A percentile compares a stretch with the other conserved stretches of the same genome.
Evolutionary conservation across 2,113 vertebrate species (phyloP).

Genomic region (Prolemur simus): DNA sequence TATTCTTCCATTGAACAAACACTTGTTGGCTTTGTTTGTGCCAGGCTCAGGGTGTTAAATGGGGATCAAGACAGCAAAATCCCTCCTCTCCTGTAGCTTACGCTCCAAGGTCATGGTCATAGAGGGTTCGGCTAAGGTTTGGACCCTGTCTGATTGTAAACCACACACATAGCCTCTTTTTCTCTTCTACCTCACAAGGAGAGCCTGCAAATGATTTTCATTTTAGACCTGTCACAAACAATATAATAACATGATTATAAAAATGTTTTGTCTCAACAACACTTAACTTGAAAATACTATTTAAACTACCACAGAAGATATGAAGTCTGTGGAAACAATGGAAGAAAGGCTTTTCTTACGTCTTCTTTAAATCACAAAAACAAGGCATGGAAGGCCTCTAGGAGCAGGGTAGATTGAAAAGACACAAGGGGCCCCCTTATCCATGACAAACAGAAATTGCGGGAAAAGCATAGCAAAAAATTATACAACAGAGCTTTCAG

Average conservation of each 20-base stretch:
- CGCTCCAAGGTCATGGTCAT: not conserved
- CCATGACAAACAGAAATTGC: not conserved
- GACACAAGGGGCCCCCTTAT: not conserved
- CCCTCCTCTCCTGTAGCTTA: accelerated
- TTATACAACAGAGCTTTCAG: not conserved
- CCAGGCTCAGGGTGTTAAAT: not conserved
- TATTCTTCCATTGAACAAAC: not conserved
- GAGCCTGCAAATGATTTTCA: not conserved
- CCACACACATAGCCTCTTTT: not conserved
- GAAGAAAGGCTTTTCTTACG: not conserved
- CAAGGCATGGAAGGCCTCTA: not conserved
- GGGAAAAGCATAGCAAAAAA: not conserved
- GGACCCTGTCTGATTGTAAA: not conserved
- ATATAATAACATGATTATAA: not conserved
- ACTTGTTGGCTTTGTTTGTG: not conserved
- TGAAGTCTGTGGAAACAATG: not conserved
- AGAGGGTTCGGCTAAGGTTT: not conserved
- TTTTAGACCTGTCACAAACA: slow-evolving; percentile 1
- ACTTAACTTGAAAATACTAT: not conserved
- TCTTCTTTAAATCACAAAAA: slow-evolving; percentile 7
- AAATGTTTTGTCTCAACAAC: slow-evolving; percentile 22
- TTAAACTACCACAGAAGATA: not conserved
- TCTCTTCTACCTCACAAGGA: not conserved
- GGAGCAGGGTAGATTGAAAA: not conserved
- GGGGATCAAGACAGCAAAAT: not conserved